These are phyloP conservation scores for Megalonaias nervosa DNA, from an alignment of 1,140 invertebrate genomes.

Conservation along the genomic window DNA sequence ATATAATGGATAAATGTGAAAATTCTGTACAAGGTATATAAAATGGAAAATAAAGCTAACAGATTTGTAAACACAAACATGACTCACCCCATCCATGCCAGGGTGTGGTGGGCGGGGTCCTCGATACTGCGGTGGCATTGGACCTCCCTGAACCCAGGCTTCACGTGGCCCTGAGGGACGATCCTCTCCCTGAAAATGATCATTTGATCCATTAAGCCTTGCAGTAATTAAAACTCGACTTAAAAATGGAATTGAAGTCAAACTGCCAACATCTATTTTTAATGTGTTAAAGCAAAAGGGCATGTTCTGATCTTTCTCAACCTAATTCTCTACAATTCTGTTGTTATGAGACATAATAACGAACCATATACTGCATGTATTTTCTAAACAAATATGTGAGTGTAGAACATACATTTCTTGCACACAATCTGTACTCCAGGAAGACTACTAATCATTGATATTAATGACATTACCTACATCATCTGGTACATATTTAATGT, in stretches of 20 bases:
- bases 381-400: too few species aligned
- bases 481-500: too few species aligned
- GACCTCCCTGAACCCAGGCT: slow-evolving; percentile 60
- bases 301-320: slow-evolving; percentile 31
- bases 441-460: too few species aligned
- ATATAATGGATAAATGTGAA: too few species aligned
- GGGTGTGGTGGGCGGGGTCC: slow-evolving; percentile 56
- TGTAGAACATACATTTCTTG: too few species aligned
- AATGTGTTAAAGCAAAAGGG: background rate
- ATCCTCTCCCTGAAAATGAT: slow-evolving; percentile 41
- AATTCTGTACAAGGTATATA: too few species aligned
- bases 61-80: background rate
- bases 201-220: background rate
- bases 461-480: too few species aligned
- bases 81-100: slow-evolving; percentile 61
- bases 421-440: too few species aligned
- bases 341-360: too few species aligned
- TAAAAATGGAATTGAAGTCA: background rate
- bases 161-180: slow-evolving; percentile 52
- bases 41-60: too few species aligned
- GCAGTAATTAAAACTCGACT: background rate
- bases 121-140: slow-evolving; percentile 60
- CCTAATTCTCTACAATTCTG: background rate
- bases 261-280: background rate
- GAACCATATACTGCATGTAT: too few species aligned